A percentile compares a stretch with the other conserved stretches of the same genome.
Conservation (phyloP, 2,113 vertebrate genomes). For the Passer domesticus region DNA sequence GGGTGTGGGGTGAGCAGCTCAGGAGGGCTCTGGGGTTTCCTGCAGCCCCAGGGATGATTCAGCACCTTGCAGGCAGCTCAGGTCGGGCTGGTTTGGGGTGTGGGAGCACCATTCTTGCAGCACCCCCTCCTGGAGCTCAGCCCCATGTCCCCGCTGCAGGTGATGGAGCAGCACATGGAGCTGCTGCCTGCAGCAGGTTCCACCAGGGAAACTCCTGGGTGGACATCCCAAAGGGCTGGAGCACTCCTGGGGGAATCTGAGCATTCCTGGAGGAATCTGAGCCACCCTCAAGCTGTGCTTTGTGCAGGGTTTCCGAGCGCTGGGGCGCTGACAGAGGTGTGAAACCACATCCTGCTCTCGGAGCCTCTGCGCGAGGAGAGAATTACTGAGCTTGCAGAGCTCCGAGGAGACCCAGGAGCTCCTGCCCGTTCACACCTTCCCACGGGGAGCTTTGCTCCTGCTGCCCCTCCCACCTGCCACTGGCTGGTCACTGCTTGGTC, state of each 20-base stretch:
- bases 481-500: background rate
- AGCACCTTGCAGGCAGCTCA: background rate
- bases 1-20: background rate
- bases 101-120: background rate
- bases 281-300: rapidly evolving
- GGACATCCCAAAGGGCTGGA: background rate
- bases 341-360: conserved; percentile 35
- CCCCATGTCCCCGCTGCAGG: rapidly evolving
- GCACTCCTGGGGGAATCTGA: background rate
- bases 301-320: background rate
- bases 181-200: background rate
- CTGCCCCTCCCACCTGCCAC: background rate
- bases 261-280: background rate
- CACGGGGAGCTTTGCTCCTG: rapidly evolving
- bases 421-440: background rate
- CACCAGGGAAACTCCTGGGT: background rate
- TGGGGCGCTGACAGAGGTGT: background rate
- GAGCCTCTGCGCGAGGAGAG: rapidly evolving
- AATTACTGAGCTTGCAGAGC: background rate
- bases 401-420: rapidly evolving
- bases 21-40: background rate
- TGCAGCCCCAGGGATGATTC: background rate
- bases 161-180: rapidly evolving
- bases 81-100: background rate
- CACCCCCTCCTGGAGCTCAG: background rate